Conservation (phyloP, 1,140 invertebrate species). For the Uloborus diversus region DNA sequence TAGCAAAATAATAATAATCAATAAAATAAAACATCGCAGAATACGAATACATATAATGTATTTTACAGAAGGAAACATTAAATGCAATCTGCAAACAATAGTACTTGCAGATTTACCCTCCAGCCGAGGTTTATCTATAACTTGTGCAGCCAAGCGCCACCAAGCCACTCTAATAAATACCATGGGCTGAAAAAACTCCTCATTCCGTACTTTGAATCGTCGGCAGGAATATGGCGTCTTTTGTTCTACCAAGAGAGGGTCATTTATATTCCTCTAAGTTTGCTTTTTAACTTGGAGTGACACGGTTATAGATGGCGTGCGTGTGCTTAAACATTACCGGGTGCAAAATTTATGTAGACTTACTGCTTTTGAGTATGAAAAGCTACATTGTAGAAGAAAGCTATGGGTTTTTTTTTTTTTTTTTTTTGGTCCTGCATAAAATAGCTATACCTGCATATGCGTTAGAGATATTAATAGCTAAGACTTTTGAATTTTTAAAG, state of each 20-base stretch:
- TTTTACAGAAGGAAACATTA: too few species aligned
- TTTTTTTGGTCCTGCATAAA: too few species aligned
- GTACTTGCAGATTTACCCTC: too few species aligned
- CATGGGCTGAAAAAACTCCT: not conserved
- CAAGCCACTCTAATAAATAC: conserved; percentile 41
- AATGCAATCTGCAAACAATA: too few species aligned
- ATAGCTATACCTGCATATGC: too few species aligned
- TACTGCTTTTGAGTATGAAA: not conserved
- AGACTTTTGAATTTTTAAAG: too few species aligned
- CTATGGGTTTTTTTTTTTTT: conserved; percentile 5
- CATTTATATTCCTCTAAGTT: conserved; percentile 45
- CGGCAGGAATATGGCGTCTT: not conserved
- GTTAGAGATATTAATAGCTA: too few species aligned
- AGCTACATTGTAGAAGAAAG: not conserved
- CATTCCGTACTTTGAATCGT: not conserved
- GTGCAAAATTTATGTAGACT: conserved; percentile 18
- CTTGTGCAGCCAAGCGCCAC: conserved; percentile 11
- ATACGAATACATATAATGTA: too few species aligned
- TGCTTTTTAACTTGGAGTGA: conserved; percentile 44
- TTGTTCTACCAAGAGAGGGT: conserved; percentile 31
- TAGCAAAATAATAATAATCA: too few species aligned
- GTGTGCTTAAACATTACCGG: not conserved
- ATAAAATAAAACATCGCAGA: too few species aligned
- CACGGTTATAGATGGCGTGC: not conserved
- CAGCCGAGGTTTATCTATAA: conserved; percentile 43